Percentiles rank a stretch among this genome's conserved stretches.
Evolutionary conservation across 2,113 vertebrate genomes (phyloP).

Genomic region (Periophthalmus modestus): DNA sequence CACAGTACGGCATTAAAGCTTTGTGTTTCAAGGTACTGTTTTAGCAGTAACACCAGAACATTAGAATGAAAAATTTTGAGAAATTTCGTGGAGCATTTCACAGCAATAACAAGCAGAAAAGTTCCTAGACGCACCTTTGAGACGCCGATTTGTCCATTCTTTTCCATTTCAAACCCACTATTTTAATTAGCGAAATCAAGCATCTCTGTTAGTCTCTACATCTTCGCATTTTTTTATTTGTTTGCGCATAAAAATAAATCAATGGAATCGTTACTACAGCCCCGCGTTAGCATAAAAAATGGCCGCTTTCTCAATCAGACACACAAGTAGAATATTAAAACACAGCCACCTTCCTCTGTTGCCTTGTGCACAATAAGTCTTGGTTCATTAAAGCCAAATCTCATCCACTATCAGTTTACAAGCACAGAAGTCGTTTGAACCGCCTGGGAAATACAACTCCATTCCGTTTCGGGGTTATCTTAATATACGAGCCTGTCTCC

Average conservation of each 20-base stretch:
- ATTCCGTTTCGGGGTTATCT: conserved; percentile 75
- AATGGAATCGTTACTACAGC: conserved; percentile 2
- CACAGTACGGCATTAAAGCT: background rate
- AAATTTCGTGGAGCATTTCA: no score
- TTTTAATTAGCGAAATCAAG: background rate
- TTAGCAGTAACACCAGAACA: no score
- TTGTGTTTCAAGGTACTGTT: background rate
- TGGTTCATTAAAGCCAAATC: conserved; percentile 80
- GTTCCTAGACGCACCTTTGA: background rate
- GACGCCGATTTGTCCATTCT: no score
- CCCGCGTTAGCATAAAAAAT: conserved; percentile 55
- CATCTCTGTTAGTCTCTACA: background rate
- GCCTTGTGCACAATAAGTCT: conserved; percentile 73
- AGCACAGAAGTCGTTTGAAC: conserved; percentile 75
- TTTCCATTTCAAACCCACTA: no score
- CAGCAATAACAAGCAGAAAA: no score
- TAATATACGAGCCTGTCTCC: conserved; percentile 77
- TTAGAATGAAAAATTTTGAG: no score
- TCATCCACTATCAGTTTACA: conserved; percentile 77
- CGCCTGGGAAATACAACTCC: conserved; percentile 78
- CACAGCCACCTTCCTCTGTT: conserved; percentile 52
- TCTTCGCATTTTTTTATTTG: background rate
- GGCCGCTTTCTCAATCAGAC: conserved; percentile 23
- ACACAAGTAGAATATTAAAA: conserved; percentile 39
- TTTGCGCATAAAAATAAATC: background rate